Evolutionary conservation across 2,797 vertebrate genomes (phyloP).

Genomic region (Vultur gryphus): DNA sequence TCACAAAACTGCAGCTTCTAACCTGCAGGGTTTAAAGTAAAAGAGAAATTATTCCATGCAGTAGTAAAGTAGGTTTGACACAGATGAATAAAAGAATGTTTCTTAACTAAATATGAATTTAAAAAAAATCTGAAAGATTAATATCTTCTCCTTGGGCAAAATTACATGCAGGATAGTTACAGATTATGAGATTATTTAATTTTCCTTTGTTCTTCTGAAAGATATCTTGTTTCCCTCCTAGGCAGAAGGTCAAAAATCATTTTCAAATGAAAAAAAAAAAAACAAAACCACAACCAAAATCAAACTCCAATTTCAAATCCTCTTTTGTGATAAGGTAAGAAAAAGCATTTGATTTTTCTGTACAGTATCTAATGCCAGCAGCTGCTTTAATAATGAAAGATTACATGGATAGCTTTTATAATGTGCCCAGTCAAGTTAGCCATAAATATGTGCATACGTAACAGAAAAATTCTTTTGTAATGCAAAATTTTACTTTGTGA

Average conservation of each 20-base stretch:
- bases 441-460: constrained; percentile 51
- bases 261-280: neutral
- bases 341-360: neutral
- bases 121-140: neutral
- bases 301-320: neutral
- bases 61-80: neutral
- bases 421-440: neutral
- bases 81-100: neutral
- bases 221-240: neutral
- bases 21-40: neutral
- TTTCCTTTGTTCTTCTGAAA: neutral
- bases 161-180: neutral
- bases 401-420: constrained; percentile 26
- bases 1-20: neutral
- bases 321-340: neutral
- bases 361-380: neutral
- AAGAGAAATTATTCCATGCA: neutral
- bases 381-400: constrained; percentile 23
- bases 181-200: neutral
- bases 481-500: neutral
- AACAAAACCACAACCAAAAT: neutral
- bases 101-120: neutral
- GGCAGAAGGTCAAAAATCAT: neutral
- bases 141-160: neutral
- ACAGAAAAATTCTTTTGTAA: constrained; percentile 49